Conservation (phyloP, 1,140 invertebrate species). For the Cheumatopsyche charites region DNA sequence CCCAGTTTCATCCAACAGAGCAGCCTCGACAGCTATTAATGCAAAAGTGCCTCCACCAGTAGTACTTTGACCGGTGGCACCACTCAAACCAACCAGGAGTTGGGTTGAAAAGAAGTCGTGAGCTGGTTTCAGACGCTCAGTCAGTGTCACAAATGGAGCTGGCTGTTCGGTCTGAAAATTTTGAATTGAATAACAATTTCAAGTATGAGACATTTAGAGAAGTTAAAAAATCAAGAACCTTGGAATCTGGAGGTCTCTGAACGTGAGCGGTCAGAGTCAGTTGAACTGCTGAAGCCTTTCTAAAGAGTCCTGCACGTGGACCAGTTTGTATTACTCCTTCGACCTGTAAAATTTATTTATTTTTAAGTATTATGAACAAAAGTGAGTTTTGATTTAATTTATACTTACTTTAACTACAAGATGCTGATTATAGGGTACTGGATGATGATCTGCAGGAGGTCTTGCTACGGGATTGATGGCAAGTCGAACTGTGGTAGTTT, state of each 20-base stretch:
- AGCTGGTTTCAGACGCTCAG: slow-evolving; percentile 70
- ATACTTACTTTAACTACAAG: slow-evolving; percentile 74
- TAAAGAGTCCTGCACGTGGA: slow-evolving; percentile 65
- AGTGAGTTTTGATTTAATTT: too few relatives aligned
- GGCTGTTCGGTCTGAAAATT: slow-evolving; percentile 45
- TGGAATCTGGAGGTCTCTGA: slow-evolving; percentile 48
- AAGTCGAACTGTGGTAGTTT: slow-evolving; percentile 80
- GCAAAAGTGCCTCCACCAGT: slow-evolving; percentile 56
- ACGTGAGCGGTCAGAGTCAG: slow-evolving; percentile 70
- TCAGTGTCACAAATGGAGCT: slow-evolving; percentile 54
- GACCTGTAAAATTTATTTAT: slow-evolving; percentile 52
- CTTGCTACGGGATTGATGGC: slow-evolving; percentile 84
- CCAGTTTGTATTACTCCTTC: slow-evolving; percentile 84
- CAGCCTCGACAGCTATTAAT: slow-evolving; percentile 67
- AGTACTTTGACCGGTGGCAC: slow-evolving; percentile 47
- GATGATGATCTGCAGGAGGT: slow-evolving; percentile 70
- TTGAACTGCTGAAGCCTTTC: slow-evolving; percentile 69
- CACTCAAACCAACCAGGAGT: slow-evolving; percentile 67
- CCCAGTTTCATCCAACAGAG: slow-evolving; percentile 69
- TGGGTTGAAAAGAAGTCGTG: slow-evolving; percentile 79
- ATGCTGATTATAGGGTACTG: slow-evolving; percentile 56
- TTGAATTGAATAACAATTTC: neutral
- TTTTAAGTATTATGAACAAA: neutral
- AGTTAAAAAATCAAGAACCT: slow-evolving; percentile 28
- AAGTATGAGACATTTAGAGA: neutral